Conservation (phyloP, 30 jellyfish, hydroid and myxozoan species). For the Hydractinia echinata region DNA sequence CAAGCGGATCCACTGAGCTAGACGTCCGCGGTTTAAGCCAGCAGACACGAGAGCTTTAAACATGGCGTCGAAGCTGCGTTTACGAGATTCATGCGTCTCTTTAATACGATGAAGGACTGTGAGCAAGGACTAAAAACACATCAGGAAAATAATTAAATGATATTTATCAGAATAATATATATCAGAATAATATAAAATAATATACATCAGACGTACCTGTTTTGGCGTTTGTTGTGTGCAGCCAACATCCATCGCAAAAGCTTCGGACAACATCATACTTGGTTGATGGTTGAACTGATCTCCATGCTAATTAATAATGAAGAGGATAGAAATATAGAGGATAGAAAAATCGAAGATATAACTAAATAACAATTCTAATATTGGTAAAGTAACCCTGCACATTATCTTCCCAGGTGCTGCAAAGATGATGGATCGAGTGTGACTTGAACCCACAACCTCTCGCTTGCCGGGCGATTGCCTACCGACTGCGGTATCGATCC, state of each 20-base stretch:
- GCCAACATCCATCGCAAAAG: constrained; percentile 91
- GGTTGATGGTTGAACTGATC: constrained; percentile 75
- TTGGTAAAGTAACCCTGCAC: too few relatives aligned
- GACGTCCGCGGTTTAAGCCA: constrained; percentile 78
- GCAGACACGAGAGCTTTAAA: constrained; percentile 91
- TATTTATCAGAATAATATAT: neutral
- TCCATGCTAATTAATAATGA: constrained; percentile 61
- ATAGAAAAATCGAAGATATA: neutral
- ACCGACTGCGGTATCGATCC: too few relatives aligned
- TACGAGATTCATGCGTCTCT: constrained; percentile 92
- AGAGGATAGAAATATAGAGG: neutral
- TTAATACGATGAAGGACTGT: constrained; percentile 86
- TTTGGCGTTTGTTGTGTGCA: constrained; percentile 96
- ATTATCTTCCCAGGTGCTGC: too few relatives aligned
- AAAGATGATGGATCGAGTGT: too few relatives aligned
- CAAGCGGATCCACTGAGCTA: constrained; percentile 87
- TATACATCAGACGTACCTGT: constrained; percentile 48
- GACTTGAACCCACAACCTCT: too few relatives aligned
- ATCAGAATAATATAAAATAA: neutral
- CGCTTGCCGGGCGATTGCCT: too few relatives aligned
- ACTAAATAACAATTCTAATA: too few relatives aligned
- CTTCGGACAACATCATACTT: constrained; percentile 76
- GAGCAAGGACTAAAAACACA: constrained; percentile 68
- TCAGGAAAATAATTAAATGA: neutral
- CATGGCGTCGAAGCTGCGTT: constrained; percentile 95